Evolutionary conservation across 1,140 invertebrate species (phyloP).

Genomic region (Drosophila bifasciata): DNA sequence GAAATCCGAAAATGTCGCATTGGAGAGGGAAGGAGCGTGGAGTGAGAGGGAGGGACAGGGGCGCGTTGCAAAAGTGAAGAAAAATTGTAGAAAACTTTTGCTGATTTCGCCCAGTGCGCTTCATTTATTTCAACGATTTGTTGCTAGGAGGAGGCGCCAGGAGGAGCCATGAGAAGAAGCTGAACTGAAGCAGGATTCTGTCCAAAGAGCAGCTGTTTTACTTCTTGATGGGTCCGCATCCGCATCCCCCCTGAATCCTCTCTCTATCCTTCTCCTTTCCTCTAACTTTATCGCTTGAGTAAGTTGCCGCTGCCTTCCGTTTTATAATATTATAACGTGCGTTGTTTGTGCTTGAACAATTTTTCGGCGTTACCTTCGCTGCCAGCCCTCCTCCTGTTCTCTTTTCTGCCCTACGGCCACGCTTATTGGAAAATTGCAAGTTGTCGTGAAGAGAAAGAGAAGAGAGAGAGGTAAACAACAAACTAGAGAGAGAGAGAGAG

Average conservation of each 20-base stretch:
- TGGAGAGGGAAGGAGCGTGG: conserved; percentile 9
- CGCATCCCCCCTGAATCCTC: conserved; percentile 10
- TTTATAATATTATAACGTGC: conserved; percentile 82
- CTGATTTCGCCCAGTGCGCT: conserved; percentile 80
- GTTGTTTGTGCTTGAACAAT: conserved; percentile 81
- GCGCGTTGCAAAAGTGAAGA: conserved; percentile 71
- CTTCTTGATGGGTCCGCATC: conserved; percentile 71
- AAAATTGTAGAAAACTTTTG: conserved; percentile 81
- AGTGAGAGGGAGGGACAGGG: neutral
- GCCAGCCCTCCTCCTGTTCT: too few species aligned
- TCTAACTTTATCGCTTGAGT: conserved; percentile 78
- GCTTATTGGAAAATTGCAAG: conserved; percentile 81
- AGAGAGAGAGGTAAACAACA: too few species aligned
- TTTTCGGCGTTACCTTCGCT: conserved; percentile 76
- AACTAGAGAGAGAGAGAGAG: too few species aligned
- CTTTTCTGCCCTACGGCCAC: conserved; percentile 16
- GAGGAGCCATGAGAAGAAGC: conserved; percentile 20
- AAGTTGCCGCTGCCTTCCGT: conserved; percentile 74
- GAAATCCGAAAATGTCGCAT: conserved; percentile 78
- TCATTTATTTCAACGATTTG: conserved; percentile 82
- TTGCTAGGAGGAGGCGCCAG: conserved; percentile 53
- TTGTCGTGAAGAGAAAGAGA: conserved; percentile 44
- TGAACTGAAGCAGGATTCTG: conserved; percentile 52
- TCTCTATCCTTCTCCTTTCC: neutral
- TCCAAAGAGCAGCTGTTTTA: conserved; percentile 79